Conservation (phyloP, 2,888 invertebrate species). For the Drosophila falleni region DNA sequence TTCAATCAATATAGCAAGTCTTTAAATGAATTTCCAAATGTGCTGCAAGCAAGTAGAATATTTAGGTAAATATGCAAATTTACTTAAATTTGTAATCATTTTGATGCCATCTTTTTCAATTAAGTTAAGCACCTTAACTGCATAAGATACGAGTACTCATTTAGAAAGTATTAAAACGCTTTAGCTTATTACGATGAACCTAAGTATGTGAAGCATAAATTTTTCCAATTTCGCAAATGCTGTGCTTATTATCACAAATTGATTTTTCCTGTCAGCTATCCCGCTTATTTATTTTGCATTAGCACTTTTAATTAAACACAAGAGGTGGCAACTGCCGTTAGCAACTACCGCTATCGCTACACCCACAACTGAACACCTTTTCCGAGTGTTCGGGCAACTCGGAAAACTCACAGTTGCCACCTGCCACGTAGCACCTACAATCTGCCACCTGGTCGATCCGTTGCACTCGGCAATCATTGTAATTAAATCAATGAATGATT, state of each 20-base stretch:
- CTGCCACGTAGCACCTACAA: constrained; percentile 2
- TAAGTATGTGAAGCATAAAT: constrained; percentile 30
- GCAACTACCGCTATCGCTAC: constrained; percentile 19
- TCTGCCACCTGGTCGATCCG: constrained; percentile 19
- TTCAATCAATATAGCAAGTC: neutral
- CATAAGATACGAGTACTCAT: constrained; percentile 9
- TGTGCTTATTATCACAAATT: constrained; percentile 75
- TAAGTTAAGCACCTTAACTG: constrained; percentile 13
- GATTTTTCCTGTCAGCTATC: constrained; percentile 71
- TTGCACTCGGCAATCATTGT: constrained; percentile 74
- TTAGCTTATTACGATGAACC: constrained; percentile 27
- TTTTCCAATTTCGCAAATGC: constrained; percentile 44
- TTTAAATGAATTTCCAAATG: neutral
- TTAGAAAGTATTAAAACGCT: constrained; percentile 12
- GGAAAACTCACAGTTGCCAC: constrained; percentile 24
- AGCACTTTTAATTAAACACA: constrained; percentile 79
- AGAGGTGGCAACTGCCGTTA: constrained; percentile 39
- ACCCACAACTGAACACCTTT: constrained; percentile 9
- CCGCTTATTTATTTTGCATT: constrained; percentile 79
- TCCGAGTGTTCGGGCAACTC: neutral
- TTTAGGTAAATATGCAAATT: neutral
- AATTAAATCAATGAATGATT: constrained; percentile 82
- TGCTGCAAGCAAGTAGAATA: too few relatives aligned
- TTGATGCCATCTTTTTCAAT: neutral
- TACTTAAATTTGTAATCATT: neutral